Evolutionary conservation across 2,797 vertebrate genomes (phyloP).

Genomic region (Anguilla obscura): DNA sequence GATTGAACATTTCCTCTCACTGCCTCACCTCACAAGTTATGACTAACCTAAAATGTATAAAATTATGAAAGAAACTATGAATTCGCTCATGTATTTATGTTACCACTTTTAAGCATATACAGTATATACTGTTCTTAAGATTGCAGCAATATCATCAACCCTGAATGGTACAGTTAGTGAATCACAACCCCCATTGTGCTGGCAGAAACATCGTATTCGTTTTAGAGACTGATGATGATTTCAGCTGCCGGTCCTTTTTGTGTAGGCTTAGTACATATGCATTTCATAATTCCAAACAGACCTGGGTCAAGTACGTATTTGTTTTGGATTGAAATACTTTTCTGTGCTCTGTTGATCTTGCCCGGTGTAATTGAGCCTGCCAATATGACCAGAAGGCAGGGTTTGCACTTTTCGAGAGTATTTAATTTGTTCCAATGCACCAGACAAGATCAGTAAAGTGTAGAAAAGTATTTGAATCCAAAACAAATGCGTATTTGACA

Average conservation of each 20-base stretch:
- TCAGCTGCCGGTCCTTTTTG: neutral
- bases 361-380: too few species aligned
- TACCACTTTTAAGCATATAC: neutral
- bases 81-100: too few species aligned
- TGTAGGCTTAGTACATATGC: neutral
- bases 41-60: neutral
- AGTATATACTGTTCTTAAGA: neutral
- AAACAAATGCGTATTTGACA: too few species aligned
- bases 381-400: too few species aligned
- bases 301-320: too few species aligned
- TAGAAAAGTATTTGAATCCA: neutral
- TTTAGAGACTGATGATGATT: neutral
- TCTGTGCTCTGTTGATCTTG: too few species aligned
- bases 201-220: neutral
- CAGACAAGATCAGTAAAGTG: too few species aligned
- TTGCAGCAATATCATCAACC: neutral
- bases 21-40: neutral
- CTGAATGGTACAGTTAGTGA: neutral
- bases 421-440: too few species aligned
- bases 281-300: neutral
- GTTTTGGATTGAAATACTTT: too few species aligned
- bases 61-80: neutral
- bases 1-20: neutral
- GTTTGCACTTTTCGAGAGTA: too few species aligned
- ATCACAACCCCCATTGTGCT: neutral